Conservation (phyloP, 1,140 invertebrate genomes). For the Scaptodrosophila lebanonensis region DNA sequence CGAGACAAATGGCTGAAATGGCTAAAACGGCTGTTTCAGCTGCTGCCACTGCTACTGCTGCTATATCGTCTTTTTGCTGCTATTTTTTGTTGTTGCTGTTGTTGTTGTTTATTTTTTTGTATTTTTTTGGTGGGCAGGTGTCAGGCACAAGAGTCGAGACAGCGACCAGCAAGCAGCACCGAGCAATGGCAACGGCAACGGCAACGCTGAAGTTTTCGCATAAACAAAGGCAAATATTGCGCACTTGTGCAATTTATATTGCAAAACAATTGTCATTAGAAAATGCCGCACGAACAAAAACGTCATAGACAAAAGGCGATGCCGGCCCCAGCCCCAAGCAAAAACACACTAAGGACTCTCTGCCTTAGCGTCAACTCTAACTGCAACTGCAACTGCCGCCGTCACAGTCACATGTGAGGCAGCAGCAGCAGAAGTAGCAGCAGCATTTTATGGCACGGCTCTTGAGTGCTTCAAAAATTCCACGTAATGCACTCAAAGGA, state of each 20-base stretch:
- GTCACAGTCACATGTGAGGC: constrained; percentile 71
- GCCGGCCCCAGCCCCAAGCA: no score
- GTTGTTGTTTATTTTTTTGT: no score
- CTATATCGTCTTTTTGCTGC: constrained; percentile 28
- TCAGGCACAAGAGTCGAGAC: constrained; percentile 44
- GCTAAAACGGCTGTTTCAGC: constrained; percentile 35
- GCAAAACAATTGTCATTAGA: constrained; percentile 77
- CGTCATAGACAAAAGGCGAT: constrained; percentile 54
- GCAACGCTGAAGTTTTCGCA: constrained; percentile 68
- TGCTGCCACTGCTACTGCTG: constrained; percentile 21
- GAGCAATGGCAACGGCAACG: constrained; percentile 4
- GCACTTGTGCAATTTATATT: constrained; percentile 77
- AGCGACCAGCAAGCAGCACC: neutral
- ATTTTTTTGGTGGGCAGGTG: constrained; percentile 60
- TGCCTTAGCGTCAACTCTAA: constrained; percentile 10
- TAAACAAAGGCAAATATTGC: constrained; percentile 76
- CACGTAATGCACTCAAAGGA: constrained; percentile 75
- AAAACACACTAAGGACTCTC: no score
- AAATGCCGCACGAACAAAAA: constrained; percentile 75
- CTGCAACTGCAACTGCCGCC: constrained; percentile 72
- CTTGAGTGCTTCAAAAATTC: constrained; percentile 75
- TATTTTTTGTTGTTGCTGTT: no score
- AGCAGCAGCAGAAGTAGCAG: constrained; percentile 31
- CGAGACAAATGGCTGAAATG: constrained; percentile 60
- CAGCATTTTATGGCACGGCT: constrained; percentile 73